Evolutionary conservation across 1,140 invertebrate genomes (phyloP), one percentile per base, ranked within the genome.

Genomic region (Fopius arisanus): DNA sequence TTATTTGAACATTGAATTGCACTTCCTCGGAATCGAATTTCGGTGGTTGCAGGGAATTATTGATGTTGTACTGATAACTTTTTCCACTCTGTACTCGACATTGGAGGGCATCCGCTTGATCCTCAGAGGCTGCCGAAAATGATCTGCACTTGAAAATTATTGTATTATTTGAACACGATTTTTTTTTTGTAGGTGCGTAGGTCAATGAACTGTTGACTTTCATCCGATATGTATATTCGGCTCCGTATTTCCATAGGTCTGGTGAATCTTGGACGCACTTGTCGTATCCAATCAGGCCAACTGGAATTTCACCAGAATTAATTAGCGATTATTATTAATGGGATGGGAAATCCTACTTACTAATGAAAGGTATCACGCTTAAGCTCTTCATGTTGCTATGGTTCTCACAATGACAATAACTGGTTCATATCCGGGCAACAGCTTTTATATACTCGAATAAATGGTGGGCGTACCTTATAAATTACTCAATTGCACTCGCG

Each of bases 231-330:
- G 29, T 62, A 40, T 73, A 73, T 12, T 73, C 72, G 4, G 72
- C 66, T 14, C 72, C 72, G 37, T 68, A 26, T 43, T 73, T 73
- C 72, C 72, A 73, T 37, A 62, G 4, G 7, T 68, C 72, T 40
- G 72, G 65, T 14, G 72, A 68, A 23, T 73, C 43, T 51, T 73
- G 31, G n/a, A 40, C 7, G 29, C 72, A 73, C 2, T 12, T 54
- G 0, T 73, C 72, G 14, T 40, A 68, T 0, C 65, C 65, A 40
- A 73, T 68, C 4, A 73, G 14, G 7, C 72, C 72, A 19, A 73
- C 72, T 73, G 23, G n/a, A 19, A 48, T 48, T 48, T 48, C 16
- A 16, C n/a, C 0, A 14, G 16, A 48, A 16, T 48, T 5, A 48
- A 59, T 51, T 4, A 19, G 14, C 5, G 48, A 37, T 37, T 16